Evolutionary conservation across 1,140 invertebrate genomes (phyloP).

Genomic region (Pararge aegeria): DNA sequence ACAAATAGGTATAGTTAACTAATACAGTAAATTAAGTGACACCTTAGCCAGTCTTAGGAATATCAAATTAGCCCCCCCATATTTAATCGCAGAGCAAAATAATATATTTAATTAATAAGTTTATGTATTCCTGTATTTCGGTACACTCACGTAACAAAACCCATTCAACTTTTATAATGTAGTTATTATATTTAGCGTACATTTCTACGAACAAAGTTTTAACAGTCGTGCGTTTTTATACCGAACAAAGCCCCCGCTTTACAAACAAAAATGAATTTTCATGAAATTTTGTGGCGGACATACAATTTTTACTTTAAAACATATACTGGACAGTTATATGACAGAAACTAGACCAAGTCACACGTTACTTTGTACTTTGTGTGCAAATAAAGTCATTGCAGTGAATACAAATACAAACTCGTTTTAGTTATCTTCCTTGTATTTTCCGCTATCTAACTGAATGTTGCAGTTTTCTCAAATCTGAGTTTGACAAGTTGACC

Average conservation of each 20-base stretch:
- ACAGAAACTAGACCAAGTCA: conserved; percentile 4
- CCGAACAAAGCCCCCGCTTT: not conserved
- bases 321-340: conserved; percentile 7
- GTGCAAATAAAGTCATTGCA: conserved; percentile 3
- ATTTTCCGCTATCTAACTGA: not conserved
- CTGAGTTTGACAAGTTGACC: not conserved
- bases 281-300: conserved; percentile 3
- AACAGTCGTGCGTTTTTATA: not conserved
- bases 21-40: too few relatives aligned
- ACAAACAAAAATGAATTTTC: not conserved
- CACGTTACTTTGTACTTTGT: conserved; percentile 1
- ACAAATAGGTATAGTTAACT: too few relatives aligned
- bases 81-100: too few relatives aligned
- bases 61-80: too few relatives aligned
- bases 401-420: not conserved
- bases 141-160: too few relatives aligned
- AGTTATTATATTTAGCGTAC: not conserved
- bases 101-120: too few relatives aligned
- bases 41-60: too few relatives aligned
- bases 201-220: conserved; percentile 1
- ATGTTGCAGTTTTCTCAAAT: not conserved
- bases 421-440: conserved; percentile 2
- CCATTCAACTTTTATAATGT: not conserved
- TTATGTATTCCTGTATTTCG: too few relatives aligned
- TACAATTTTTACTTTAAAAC: conserved; percentile 12